Evolutionary conservation across 2,113 vertebrate species (phyloP), one percentile per base, ranked within the genome.

Genomic region (Leptosomus discolor): DNA sequence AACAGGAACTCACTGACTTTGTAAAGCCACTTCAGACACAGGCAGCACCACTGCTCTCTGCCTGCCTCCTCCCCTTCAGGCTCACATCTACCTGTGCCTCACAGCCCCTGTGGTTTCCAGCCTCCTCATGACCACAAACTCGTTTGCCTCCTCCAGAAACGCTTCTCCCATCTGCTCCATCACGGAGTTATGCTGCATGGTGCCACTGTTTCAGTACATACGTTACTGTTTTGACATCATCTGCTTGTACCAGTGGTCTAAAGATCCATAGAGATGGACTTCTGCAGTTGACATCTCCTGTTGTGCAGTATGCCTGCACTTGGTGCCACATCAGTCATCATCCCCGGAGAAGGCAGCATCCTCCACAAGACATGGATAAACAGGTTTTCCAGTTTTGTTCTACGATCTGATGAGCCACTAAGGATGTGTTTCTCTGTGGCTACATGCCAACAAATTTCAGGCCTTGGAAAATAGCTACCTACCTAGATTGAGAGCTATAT

Each of bases 171-270:
- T 8, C 68, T 36, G 48, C 87, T 56, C 5, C 0, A 0, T 13
- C 9, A 26, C 0, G 0, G 36, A 16, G 50, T 3, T 11, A 14
- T 0, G 1, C 30, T 0, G 1, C 15, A 15, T 0, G 1, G 45
- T 41, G 76, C 37, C 1, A 1, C 65, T 16, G 26, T 4, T 54
- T 21, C 32, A 6, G 30, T 1, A n/a, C 1, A 1, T 15, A 10
- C 2, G 10, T 12, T 78, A n/a, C 77, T n/a, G 14, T 18, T 78
- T 8, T 18, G 68, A n/a, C 37, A 37, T 13, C 37, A 18, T 24
- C 69, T 46, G 85, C 56, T 64, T 3, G 0, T 5, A 11, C 34
- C 81, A 37, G 2, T 0, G 0, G 17, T 70, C 51, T 39, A 1
- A 0, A 2, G 36, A 54, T 18, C 65, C 56, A 7, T 1, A 36